Evolutionary conservation across 2,797 vertebrate species (phyloP).

Genomic region (Rhynchonycteris naso): DNA sequence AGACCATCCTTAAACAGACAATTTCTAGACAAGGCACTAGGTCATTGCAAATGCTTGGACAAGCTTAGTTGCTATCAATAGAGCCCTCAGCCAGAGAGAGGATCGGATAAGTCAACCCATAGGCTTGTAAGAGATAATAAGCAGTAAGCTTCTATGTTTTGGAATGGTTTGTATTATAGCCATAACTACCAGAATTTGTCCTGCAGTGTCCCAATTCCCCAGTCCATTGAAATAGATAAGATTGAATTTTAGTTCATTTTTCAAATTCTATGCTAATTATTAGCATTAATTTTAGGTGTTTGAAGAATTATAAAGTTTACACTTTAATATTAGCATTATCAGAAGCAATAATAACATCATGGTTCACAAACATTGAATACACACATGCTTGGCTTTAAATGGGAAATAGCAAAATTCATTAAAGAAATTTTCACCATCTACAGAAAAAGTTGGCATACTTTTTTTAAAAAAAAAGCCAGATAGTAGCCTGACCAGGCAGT

Average conservation of each 20-base stretch:
- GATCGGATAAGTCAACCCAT: background rate
- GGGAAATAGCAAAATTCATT: background rate
- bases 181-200: background rate
- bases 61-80: background rate
- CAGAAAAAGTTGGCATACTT: background rate
- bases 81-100: background rate
- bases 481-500: too few relatives aligned
- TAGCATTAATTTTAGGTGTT: conserved; percentile 49
- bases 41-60: background rate
- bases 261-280: conserved; percentile 38
- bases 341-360: background rate
- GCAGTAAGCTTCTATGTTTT: background rate
- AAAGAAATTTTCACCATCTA: background rate
- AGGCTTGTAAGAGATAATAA: background rate
- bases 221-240: background rate
- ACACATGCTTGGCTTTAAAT: background rate
- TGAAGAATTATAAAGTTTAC: background rate
- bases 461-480: background rate
- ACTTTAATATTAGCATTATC: conserved; percentile 15
- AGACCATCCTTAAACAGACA: background rate
- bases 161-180: background rate
- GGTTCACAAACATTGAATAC: background rate
- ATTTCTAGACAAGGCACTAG: background rate
- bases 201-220: background rate
- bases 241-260: conserved; percentile 18